These are phyloP conservation scores for Trogon melanurus DNA, from an alignment of 2,113 vertebrate genomes.

Conservation along the genomic window DNA sequence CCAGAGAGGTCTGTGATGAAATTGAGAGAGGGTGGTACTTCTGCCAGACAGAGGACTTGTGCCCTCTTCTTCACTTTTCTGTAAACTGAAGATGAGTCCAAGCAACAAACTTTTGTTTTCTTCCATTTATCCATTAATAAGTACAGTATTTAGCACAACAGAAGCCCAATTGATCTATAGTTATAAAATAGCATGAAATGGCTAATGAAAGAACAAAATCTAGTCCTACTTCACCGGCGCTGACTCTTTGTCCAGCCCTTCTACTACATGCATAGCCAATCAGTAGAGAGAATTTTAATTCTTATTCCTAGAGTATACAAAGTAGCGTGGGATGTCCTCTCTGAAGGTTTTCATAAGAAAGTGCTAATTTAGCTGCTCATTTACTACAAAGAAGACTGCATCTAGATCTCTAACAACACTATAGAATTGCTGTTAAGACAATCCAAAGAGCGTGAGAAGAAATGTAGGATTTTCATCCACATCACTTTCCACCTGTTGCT, in stretches of 20 bases:
- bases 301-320: not conserved
- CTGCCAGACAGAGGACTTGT: not conserved
- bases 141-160: not conserved
- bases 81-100: not conserved
- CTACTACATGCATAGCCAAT: not conserved
- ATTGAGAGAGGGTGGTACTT: not conserved
- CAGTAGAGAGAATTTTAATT: not conserved
- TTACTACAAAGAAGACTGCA: not conserved
- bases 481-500: not conserved
- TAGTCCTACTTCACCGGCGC: not conserved
- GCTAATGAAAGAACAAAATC: not conserved
- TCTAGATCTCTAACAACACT: not conserved
- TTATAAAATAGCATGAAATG: not conserved
- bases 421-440: not conserved
- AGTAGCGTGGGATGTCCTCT: not conserved
- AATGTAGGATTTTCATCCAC: not conserved
- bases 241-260: not conserved
- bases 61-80: not conserved
- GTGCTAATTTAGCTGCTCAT: not conserved
- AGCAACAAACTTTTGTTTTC: not conserved
- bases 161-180: not conserved
- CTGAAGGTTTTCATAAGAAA: not conserved
- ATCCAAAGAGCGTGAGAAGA: not conserved
- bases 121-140: not conserved
- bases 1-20: not conserved